These are phyloP conservation scores for Gymnothorax reevesii DNA, from an alignment of 2,797 vertebrate species.

Conservation along the genomic window DNA sequence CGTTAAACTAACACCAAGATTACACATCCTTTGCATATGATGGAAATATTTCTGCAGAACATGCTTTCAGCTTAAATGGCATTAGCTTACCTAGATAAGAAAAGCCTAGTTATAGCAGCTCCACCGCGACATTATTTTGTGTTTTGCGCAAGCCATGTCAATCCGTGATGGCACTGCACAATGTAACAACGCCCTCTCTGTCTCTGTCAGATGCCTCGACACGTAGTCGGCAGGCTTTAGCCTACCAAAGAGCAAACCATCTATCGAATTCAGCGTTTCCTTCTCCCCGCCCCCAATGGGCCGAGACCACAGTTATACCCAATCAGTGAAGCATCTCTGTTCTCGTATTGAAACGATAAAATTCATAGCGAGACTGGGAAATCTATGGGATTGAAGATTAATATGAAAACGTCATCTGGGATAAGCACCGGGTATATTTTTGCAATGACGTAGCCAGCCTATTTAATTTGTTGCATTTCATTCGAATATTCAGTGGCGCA, in stretches of 20 bases:
- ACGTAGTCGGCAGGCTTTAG: not conserved
- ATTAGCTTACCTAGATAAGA: conserved; percentile 57
- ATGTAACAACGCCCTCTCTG: not conserved
- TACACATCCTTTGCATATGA: conserved; percentile 55
- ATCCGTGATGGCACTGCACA: conserved; percentile 4
- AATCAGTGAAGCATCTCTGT: conserved; percentile 26
- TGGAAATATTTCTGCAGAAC: conserved; percentile 44
- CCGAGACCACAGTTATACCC: conserved; percentile 45
- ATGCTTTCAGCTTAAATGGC: not conserved
- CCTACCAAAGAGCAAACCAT: conserved; percentile 9
- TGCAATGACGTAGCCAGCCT: not conserved
- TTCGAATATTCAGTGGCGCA: not conserved
- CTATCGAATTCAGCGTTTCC: conserved; percentile 54
- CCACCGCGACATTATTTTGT: not conserved
- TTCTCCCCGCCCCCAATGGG: conserved; percentile 58
- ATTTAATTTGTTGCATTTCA: not conserved
- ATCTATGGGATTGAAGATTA: conserved; percentile 27
- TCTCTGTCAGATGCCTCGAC: not conserved
- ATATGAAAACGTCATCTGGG: not conserved
- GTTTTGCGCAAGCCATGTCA: conserved; percentile 12
- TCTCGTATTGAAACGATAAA: conserved; percentile 2
- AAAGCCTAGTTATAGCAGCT: not conserved
- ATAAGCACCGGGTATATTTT: not conserved
- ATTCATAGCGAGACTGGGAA: conserved; percentile 27
- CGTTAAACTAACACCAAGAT: conserved; percentile 70